Conservation (phyloP, 2,888 invertebrate genomes). For the Bellardia bayeri region DNA sequence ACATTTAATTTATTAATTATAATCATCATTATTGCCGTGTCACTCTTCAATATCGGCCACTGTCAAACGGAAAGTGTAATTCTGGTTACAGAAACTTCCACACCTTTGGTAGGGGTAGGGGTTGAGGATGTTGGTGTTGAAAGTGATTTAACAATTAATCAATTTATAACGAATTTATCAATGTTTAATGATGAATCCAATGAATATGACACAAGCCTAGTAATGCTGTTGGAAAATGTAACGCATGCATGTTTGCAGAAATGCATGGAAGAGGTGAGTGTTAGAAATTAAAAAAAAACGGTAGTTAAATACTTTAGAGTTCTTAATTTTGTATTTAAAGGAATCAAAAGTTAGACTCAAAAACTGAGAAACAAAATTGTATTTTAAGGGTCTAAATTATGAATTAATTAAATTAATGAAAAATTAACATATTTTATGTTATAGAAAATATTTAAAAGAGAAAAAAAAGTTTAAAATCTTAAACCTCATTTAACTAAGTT, state of each 20-base stretch:
- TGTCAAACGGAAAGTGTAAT: constrained; percentile 12
- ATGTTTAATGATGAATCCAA: constrained; percentile 59
- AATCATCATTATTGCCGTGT: constrained; percentile 26
- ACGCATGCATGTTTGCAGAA: constrained; percentile 65
- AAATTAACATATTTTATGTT: too few relatives aligned
- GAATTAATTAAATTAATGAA: too few relatives aligned
- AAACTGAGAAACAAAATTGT: too few relatives aligned
- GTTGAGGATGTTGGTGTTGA: not conserved
- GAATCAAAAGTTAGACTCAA: too few relatives aligned
- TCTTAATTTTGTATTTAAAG: too few relatives aligned
- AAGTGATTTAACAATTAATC: constrained; percentile 50
- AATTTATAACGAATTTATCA: constrained; percentile 58
- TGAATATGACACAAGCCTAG: constrained; percentile 60
- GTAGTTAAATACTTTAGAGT: too few relatives aligned
- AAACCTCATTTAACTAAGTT: not conserved
- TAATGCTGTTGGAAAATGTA: constrained; percentile 60
- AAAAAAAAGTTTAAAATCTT: not conserved
- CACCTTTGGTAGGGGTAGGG: not conserved
- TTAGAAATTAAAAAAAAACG: too few relatives aligned
- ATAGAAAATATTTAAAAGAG: not conserved
- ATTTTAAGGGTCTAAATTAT: too few relatives aligned
- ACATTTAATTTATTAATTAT: constrained; percentile 23
- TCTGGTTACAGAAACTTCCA: not conserved
- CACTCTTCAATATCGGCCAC: constrained; percentile 19
- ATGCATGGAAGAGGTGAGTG: constrained; percentile 68